Conservation (phyloP, 2,113 vertebrate species). For the Spea bombifrons region DNA sequence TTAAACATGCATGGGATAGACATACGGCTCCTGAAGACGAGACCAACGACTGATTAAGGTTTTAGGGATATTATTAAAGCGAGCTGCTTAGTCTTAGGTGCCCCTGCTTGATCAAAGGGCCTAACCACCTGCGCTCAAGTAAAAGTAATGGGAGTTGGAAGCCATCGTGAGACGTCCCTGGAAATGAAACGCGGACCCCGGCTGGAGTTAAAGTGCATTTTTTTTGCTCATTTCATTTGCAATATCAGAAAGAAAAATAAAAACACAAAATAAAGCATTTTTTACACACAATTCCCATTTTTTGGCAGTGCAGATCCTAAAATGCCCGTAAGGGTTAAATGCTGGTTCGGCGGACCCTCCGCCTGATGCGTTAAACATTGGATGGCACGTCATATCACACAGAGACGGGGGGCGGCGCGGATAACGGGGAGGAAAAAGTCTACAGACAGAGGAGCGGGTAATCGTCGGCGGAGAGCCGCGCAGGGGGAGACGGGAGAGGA, state of each 20-base stretch:
- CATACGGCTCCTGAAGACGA: no score
- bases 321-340: conserved; percentile 14
- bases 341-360: conserved; percentile 3
- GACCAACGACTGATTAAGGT: no score
- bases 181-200: no score
- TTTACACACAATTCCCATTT: conserved; percentile 28
- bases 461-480: not conserved
- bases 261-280: conserved; percentile 41
- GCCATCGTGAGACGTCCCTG: no score
- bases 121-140: no score
- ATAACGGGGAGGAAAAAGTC: conserved; percentile 8
- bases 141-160: no score
- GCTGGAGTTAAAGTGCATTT: conserved; percentile 31
- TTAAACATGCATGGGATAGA: no score
- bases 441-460: not conserved
- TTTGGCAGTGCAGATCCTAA: conserved; percentile 46
- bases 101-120: no score
- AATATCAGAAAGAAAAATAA: conserved; percentile 19
- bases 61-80: no score
- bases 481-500: not conserved
- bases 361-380: conserved; percentile 22
- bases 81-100: no score
- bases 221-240: conserved; percentile 48
- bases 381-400: conserved; percentile 33
- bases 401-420: conserved; percentile 9